Conservation (phyloP, 53 echinoderm and acorn worm species). For the Apostichopus leukothele region DNA sequence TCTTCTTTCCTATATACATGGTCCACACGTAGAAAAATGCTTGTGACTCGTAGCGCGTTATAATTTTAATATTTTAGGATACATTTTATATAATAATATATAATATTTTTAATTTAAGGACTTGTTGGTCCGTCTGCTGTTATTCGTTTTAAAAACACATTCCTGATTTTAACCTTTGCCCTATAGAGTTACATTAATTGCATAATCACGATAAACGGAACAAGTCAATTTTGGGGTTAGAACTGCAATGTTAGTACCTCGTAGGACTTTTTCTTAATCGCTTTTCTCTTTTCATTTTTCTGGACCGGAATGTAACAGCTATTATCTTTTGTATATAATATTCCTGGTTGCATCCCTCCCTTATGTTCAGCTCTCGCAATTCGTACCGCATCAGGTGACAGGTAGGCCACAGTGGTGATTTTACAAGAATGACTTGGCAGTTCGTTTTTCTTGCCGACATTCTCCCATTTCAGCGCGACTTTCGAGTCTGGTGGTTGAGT, state of each 20-base stretch:
- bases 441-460: slow-evolving; percentile 27
- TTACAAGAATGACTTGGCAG: slow-evolving; percentile 10
- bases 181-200: not conserved
- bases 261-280: slow-evolving; percentile 27
- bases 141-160: not conserved
- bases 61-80: too few relatives aligned
- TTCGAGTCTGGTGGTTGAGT: slow-evolving; percentile 32
- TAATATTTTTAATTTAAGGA: too few relatives aligned
- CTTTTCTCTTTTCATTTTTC: slow-evolving; percentile 37
- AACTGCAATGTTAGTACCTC: slow-evolving; percentile 21
- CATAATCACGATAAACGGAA: not conserved
- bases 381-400: slow-evolving; percentile 25
- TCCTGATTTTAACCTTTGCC: not conserved
- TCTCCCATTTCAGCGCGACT: slow-evolving; percentile 25
- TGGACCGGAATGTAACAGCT: slow-evolving; percentile 21
- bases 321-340: slow-evolving; percentile 24
- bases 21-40: too few relatives aligned
- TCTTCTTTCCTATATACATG: too few relatives aligned
- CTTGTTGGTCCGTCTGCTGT: too few relatives aligned
- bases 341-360: slow-evolving; percentile 22
- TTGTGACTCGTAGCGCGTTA: too few relatives aligned
- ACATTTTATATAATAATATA: too few relatives aligned
- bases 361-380: slow-evolving; percentile 44
- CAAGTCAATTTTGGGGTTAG: not conserved
- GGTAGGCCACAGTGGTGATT: slow-evolving; percentile 36